phyloP scores from a whole-genome alignment of 2,113 vertebrate genomes.

The Bufo gargarizans region DNA sequence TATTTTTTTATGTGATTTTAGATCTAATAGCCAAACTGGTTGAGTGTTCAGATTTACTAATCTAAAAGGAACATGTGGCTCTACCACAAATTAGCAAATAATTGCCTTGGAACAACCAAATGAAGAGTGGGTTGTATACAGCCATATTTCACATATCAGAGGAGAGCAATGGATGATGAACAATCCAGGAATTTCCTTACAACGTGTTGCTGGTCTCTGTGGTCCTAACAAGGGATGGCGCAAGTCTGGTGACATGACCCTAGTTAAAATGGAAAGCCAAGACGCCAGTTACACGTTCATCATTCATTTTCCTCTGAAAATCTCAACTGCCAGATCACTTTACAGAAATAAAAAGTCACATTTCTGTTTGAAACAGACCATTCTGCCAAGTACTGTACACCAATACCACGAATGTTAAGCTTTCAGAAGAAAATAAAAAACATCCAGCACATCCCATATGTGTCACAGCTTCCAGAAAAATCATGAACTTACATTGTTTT shows the following conservation, averaged over 20 bases:
- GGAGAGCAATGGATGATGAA: neutral
- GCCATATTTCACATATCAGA: neutral
- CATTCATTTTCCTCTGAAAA: conserved; percentile 1
- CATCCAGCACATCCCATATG: neutral
- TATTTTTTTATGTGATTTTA: neutral
- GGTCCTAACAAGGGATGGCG: neutral
- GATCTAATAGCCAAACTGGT: neutral
- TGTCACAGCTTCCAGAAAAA: neutral
- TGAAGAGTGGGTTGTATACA: neutral
- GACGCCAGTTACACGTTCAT: neutral
- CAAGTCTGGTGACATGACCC: neutral
- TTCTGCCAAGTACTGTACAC: neutral
- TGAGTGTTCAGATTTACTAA: neutral
- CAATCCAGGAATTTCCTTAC: neutral
- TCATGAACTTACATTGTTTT: neutral
- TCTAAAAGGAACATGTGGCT: neutral
- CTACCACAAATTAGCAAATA: neutral
- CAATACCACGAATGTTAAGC: conserved; percentile 8
- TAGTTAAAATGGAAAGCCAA: neutral
- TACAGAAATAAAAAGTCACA: conserved; percentile 28
- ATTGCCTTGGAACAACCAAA: neutral
- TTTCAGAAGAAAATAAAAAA: neutral
- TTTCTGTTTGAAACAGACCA: conserved; percentile 28
- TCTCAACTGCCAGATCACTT: conserved; percentile 17
- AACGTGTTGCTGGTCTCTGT: neutral